Conservation (phyloP, 2,797 vertebrate genomes). For the Fistularia commersonii region DNA sequence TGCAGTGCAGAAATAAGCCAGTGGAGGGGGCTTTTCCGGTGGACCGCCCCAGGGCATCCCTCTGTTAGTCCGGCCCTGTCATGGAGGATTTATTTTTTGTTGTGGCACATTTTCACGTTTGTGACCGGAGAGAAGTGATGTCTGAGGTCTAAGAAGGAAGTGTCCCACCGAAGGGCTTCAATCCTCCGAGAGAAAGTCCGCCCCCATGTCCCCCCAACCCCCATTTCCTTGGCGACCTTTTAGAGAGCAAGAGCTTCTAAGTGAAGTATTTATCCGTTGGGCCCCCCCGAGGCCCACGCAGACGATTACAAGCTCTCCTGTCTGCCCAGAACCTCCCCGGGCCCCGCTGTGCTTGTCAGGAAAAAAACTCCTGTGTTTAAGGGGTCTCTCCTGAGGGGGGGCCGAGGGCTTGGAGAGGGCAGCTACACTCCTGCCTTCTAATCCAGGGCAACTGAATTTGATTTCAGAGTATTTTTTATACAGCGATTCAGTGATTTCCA, state of each 20-base stretch:
- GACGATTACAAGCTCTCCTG: slow-evolving; percentile 76
- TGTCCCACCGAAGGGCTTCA: slow-evolving; percentile 1
- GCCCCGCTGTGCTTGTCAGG: slow-evolving; percentile 74
- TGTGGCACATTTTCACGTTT: too few relatives aligned
- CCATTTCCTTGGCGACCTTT: slow-evolving; percentile 80
- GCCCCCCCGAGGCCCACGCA: slow-evolving; percentile 68
- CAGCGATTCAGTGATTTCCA: slow-evolving; percentile 58
- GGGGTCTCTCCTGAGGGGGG: slow-evolving; percentile 68
- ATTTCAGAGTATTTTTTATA: slow-evolving; percentile 54
- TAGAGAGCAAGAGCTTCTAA: slow-evolving; percentile 72
- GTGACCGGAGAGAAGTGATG: too few relatives aligned
- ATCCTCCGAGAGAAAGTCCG: slow-evolving; percentile 54
- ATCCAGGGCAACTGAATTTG: slow-evolving; percentile 48
- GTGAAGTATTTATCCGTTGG: slow-evolving; percentile 76
- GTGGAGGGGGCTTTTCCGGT: too few relatives aligned
- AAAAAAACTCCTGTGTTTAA: slow-evolving; percentile 76
- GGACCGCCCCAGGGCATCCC: too few relatives aligned
- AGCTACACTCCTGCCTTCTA: slow-evolving; percentile 39
- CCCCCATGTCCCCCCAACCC: slow-evolving; percentile 44
- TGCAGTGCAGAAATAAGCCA: too few relatives aligned
- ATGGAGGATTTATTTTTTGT: too few relatives aligned
- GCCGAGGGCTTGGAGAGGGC: slow-evolving; percentile 12
- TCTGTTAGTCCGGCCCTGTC: too few relatives aligned
- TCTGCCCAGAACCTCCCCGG: slow-evolving; percentile 67
- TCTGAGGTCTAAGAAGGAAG: neutral